Evolutionary conservation across 2,888 invertebrate genomes (phyloP), one percentile per base, ranked within the genome.

Genomic region (Drosophila atripex): DNA sequence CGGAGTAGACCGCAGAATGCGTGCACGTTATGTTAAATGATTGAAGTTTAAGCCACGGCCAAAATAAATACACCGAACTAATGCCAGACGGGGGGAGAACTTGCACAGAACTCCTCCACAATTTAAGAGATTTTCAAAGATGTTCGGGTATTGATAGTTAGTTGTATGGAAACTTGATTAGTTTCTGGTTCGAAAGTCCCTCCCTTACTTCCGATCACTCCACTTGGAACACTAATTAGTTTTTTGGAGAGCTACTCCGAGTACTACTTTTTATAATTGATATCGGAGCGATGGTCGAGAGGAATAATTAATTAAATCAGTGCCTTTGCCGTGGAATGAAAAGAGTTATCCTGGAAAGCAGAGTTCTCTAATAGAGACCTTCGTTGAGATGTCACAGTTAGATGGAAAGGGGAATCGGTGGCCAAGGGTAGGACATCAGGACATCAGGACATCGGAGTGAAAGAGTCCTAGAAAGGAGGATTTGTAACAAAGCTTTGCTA

Each of bases 1-100:
- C 23, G n/a, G 53, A 53, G 57, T 18, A 39, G 61, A 45, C 75
- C 76, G 60, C 77, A 77, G 71, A 64, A 61, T 73, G 78, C 72
- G 75, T 75, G 71, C 71, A 76, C 74, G 74, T 77, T 77, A 68
- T 77, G 72, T 73, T 69, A 78, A 63, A 69, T 77, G 75, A 78
- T 78, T 77, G 72, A 77, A 77, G 75, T 75, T 77, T 41, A 75
- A 66, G 75, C 63, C 69, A 61, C 65, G 71, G 73, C 73, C 56
- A 76, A 71, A 71, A 70, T 70, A 70, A 70, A 70, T 61, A 70
- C 71, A 70, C 54, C 54, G 49, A 46, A 59, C 59, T 50, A 50
- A 53, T 1, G 9, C 21, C 12, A 46, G 57, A 32, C 7, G 5
- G 16, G 16, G 16, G 12, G 9, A 11, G 23, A 23, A 66, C 38